Base-by-base conservation (phyloP, 1,140 invertebrate genomes). In the Caenorhabditis tropicalis region DNA sequence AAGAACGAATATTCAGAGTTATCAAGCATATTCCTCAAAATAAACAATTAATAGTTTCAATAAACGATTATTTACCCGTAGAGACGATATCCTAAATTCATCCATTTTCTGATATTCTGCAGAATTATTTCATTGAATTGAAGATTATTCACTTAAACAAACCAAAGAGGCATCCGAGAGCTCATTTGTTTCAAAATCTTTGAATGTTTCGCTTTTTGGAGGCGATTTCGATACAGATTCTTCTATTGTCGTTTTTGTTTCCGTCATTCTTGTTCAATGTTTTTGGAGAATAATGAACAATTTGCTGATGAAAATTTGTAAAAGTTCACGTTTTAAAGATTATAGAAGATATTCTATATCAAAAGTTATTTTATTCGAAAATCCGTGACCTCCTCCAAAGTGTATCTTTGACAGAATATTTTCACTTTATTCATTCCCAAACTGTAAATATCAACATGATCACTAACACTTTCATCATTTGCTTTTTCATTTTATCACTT, bases 1-100 rank as follows among this genome's bases (percentile, higher is more conserved):
- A 70, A 12, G 19, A 70, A 70, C 31, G 60, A 70, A 27, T 16
- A 70, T 6, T 70, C 60, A 6, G 60, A 36, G 19, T 70, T 70
- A 33, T 70, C 60, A 9, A 70, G 60, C 60, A 70, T 70, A 19
- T 70, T 70, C 19, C 60, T 70, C 15, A 36, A 70, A 70, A n/a
- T 3, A n/a, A n/a, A n/a, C 19, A n/a, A n/a, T n/a, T n/a, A n/a
- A 21, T n/a, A 4, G 21, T 21, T 27, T 29, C 9, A 29, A 29
- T 27, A 29, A 1, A 29, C 10, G 10, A 58, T n/a, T 29, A 58
- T 12, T 10, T 58, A 70, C 60, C 31, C 60, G 39, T 36, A 70
- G 9, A 70, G 19, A 4, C 60, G 12, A 39, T 36, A 70, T 36
- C 60, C 29, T n/a, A 70, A 16, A 10, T 27, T 70, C 60, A 70